Evolutionary conservation across 2,113 vertebrate genomes (phyloP).

Genomic region (Atherinomorus stipes): DNA sequence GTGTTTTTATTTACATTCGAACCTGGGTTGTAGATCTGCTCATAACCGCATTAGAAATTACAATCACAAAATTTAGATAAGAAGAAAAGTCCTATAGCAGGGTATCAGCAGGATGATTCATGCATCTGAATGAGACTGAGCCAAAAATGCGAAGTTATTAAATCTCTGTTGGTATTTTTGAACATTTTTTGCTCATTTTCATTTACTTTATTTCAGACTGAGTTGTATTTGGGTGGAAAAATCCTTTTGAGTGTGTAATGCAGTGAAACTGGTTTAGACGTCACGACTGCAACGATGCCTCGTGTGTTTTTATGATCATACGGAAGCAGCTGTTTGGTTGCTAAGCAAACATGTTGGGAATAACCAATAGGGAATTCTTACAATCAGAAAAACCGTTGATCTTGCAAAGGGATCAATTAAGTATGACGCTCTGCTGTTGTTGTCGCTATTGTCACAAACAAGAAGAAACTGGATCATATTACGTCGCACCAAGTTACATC

Average conservation of each 20-base stretch:
- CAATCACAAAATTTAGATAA: too few relatives aligned
- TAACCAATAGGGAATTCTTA: conserved; percentile 6
- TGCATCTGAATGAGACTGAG: neutral
- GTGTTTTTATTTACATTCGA: too few relatives aligned
- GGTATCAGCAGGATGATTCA: too few relatives aligned
- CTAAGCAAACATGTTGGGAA: neutral
- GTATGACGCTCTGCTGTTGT: conserved; percentile 9
- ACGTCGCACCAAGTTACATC: conserved; percentile 47
- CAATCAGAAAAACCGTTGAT: conserved; percentile 43
- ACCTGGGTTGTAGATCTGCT: too few relatives aligned
- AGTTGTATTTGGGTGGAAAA: too few relatives aligned
- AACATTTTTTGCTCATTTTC: neutral
- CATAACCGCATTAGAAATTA: too few relatives aligned
- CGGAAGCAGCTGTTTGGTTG: neutral
- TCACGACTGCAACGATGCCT: neutral
- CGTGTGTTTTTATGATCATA: neutral
- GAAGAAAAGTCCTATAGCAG: neutral
- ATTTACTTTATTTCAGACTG: too few relatives aligned
- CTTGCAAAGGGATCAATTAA: conserved; percentile 4
- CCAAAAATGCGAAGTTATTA: neutral
- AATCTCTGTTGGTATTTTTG: neutral
- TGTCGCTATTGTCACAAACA: conserved; percentile 25
- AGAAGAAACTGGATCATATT: conserved; percentile 33
- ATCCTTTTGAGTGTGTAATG: neutral
- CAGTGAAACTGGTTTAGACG: neutral